phyloP scores from a whole-genome alignment of 53 echinoderm and acorn worm genomes.

The Mesocentrotus franciscanus region DNA sequence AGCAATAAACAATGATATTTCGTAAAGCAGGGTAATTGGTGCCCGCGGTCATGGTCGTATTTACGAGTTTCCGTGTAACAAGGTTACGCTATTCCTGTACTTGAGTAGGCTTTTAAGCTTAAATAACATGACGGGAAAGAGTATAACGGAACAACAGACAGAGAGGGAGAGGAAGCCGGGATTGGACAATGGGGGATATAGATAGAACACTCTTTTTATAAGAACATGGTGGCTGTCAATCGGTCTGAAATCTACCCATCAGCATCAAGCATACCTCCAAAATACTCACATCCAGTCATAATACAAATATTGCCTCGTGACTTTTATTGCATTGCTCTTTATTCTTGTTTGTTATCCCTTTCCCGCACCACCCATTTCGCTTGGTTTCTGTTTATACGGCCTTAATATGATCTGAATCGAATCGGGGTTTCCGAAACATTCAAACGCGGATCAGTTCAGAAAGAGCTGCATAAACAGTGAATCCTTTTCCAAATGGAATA shows the following conservation, averaged over 20 bases:
- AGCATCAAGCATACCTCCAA: background rate
- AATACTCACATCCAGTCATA: background rate
- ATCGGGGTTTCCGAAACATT: background rate
- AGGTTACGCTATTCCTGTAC: background rate
- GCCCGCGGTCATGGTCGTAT: background rate
- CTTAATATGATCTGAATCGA: background rate
- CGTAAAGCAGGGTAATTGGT: background rate
- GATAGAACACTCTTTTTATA: background rate
- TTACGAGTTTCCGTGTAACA: background rate
- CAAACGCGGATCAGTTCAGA: background rate
- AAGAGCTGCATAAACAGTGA: background rate
- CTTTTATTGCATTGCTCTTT: background rate
- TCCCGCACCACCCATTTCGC: background rate
- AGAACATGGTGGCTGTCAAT: background rate
- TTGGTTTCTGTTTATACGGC: background rate
- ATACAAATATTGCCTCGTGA: conserved; percentile 27
- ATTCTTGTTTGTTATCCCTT: background rate
- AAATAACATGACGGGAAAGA: background rate
- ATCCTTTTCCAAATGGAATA: background rate
- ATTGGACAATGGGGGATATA: background rate
- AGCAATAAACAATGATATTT: background rate
- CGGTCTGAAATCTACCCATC: background rate
- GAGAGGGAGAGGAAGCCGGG: background rate
- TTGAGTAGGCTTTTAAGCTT: background rate
- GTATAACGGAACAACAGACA: background rate